Base-by-base conservation (phyloP, 37 sponge, comb jelly and placozoan species). In the Bolinopsis microptera region DNA sequence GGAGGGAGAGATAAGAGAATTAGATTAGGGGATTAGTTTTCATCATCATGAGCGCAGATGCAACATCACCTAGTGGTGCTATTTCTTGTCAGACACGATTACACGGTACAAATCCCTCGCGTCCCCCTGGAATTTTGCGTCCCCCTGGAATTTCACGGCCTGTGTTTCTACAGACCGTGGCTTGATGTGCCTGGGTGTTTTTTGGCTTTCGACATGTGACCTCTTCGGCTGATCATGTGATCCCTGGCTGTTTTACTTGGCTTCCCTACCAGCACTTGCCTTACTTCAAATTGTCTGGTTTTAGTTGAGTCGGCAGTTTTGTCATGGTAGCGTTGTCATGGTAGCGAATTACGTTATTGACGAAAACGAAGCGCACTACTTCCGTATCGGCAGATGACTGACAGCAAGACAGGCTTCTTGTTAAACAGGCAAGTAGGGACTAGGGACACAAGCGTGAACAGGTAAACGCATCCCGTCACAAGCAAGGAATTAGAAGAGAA, bases 1-100 rank as follows among this genome's bases (percentile, higher is more conserved):
- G 61, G 90, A 86, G 27, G 38, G 90, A 18, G 90, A 86, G 90
- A 86, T 86, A 86, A 86, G 90, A 48, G 61, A 86, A 86, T 86
- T 86, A 24, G 90, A 86, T 86, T 86, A 86, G 48, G 36, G 48
- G 36, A 16, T 86, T 86, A 86, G 38, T 39, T 86, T 86, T 86
- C 80, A 86, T 41, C 90, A 86, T 86, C 61, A 72, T 72, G 21
- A 72, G 31, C 75, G 26, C 75, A 5, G 31, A 28, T 48, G 61
- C 61, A 48, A 13, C 61, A 48, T 48, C 61, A 5, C 61, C 9
- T 48, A 18, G 61, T 48, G 61, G 61, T 48, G 61, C 61, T 48
- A 48, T 48, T 48, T 48, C 9, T 48, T 48, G 13, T 18, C 61
- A 48, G 61, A 48, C 61, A 48, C 61, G 61, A 13, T 48, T 13